Evolutionary conservation across 2,113 vertebrate species (phyloP).

Genomic region (Globicephala melas): DNA sequence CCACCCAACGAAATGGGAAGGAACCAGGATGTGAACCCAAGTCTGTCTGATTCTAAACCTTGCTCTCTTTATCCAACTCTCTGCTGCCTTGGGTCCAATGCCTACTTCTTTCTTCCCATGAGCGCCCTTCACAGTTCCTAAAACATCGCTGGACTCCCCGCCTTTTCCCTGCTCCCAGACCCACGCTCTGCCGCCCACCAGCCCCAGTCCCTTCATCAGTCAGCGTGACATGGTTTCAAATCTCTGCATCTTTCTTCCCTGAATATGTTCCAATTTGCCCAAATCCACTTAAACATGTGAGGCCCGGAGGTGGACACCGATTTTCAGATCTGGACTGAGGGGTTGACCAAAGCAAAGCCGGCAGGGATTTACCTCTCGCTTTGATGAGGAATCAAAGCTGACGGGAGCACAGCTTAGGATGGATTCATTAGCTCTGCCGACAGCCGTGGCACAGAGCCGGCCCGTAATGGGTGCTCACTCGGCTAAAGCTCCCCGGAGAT

Average conservation of each 20-base stretch:
- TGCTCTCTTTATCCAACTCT: neutral
- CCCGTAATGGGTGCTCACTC: neutral
- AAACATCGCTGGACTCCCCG: neutral
- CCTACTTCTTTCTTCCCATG: neutral
- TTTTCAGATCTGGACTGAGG: constrained; percentile 30
- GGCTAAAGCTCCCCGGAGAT: neutral
- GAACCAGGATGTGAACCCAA: neutral
- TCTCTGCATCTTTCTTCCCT: constrained; percentile 13
- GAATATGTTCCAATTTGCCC: neutral
- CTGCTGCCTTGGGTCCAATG: neutral
- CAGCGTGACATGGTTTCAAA: neutral
- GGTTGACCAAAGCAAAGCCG: constrained; percentile 5
- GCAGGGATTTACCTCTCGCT: neutral
- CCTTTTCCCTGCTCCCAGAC: neutral
- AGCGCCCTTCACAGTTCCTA: neutral
- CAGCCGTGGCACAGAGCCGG: neutral
- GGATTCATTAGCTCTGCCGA: neutral
- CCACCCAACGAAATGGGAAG: neutral
- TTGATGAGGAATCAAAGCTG: neutral
- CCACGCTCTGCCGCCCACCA: neutral
- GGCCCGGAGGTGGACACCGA: neutral
- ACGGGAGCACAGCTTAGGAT: neutral
- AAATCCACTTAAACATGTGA: constrained; percentile 25
- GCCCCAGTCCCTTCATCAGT: neutral
- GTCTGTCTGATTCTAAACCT: neutral